Percentiles rank a stretch among this genome's conserved stretches.
Conservation (phyloP, 2,888 invertebrate species). For the Trypoxylon attenuatum region DNA sequence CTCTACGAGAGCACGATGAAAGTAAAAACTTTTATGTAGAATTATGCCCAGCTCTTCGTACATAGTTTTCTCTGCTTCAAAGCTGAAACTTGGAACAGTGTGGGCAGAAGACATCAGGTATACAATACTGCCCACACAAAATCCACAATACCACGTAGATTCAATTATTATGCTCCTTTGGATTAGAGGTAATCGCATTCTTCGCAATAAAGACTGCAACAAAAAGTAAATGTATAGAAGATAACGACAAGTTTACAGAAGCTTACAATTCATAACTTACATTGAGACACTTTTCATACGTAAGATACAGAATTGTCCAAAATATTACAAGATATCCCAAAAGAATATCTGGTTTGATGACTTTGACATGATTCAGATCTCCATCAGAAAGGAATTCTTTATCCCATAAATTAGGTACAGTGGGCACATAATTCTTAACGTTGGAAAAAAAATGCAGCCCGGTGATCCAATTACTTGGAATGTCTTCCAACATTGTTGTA, state of each 20-base stretch:
- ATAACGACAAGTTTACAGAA: slow-evolving; percentile 3
- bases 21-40: slow-evolving; percentile 60
- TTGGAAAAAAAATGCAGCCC: slow-evolving; percentile 47
- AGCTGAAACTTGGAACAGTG: slow-evolving; percentile 26
- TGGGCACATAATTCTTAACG: slow-evolving; percentile 37
- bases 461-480: slow-evolving; percentile 37
- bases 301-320: slow-evolving; percentile 52
- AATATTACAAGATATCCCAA: slow-evolving; percentile 47
- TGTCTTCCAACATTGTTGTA: slow-evolving; percentile 41
- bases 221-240: slow-evolving; percentile 20
- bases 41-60: slow-evolving; percentile 50
- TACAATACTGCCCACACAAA: slow-evolving; percentile 55
- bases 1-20: slow-evolving; percentile 54
- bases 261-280: slow-evolving; percentile 40
- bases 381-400: slow-evolving; percentile 19
- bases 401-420: slow-evolving; percentile 40
- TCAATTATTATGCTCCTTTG: slow-evolving; percentile 56
- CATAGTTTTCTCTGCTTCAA: slow-evolving; percentile 30
- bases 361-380: slow-evolving; percentile 20
- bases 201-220: slow-evolving; percentile 55
- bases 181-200: slow-evolving; percentile 55
- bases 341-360: slow-evolving; percentile 36
- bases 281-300: slow-evolving; percentile 57
- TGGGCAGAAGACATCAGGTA: slow-evolving; percentile 45
- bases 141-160: slow-evolving; percentile 58